These are phyloP conservation scores for Peucedramus taeniatus DNA, from an alignment of 2,113 vertebrate species.

Conservation along the genomic window DNA sequence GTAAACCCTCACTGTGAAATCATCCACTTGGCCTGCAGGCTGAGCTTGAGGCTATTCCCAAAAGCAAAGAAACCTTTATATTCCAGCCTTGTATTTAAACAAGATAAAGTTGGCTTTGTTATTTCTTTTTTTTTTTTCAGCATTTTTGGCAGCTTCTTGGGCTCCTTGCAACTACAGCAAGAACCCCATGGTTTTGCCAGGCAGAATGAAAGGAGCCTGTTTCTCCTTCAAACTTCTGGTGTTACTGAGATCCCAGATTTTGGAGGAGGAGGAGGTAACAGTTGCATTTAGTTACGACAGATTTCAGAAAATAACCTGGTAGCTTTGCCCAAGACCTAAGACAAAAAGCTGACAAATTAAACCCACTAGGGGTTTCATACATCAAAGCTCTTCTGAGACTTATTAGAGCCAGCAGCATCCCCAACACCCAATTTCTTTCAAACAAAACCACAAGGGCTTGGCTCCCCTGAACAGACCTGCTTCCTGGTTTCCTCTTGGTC, in stretches of 20 bases:
- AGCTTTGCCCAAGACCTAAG: not conserved
- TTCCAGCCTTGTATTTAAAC: not conserved
- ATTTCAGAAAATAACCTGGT: not conserved
- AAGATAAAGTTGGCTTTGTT: not conserved
- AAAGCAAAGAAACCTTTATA: not conserved
- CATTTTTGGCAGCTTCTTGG: not conserved
- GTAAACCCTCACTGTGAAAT: not conserved
- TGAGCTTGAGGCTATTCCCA: not conserved
- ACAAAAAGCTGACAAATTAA: not conserved
- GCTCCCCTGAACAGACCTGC: slow-evolving; percentile 67
- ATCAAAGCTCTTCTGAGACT: not conserved
- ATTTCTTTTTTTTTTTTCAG: not conserved
- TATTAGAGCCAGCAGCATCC: not conserved
- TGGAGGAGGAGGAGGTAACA: accelerated
- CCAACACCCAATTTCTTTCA: not conserved
- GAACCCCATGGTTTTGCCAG: not conserved
- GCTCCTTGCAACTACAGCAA: not conserved
- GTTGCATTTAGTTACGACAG: accelerated
- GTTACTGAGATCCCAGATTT: not conserved
- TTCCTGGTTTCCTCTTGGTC: slow-evolving; percentile 81
- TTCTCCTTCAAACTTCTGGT: not conserved
- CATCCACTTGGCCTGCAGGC: not conserved
- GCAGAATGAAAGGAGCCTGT: not conserved
- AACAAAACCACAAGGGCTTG: not conserved
- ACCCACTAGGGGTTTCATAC: not conserved